A percentile compares a stretch with the other conserved stretches of the same genome.
These are phyloP conservation scores for Heptranchias perlo DNA, from an alignment of 2,113 vertebrate genomes.

Conservation along the genomic window DNA sequence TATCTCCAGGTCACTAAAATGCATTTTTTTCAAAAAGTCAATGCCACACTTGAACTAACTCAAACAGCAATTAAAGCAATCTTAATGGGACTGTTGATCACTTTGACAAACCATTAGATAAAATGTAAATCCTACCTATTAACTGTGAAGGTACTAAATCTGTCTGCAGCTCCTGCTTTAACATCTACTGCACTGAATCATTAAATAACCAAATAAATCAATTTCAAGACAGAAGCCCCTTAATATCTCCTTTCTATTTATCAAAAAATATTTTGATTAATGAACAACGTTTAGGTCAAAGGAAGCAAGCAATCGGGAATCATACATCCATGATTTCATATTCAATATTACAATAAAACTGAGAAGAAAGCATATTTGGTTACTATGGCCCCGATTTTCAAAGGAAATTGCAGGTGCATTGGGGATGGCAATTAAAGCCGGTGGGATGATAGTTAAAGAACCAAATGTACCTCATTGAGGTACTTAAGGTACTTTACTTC, in stretches of 20 bases:
- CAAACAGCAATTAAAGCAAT: background rate
- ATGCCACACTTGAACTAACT: background rate
- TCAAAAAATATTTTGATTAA: background rate
- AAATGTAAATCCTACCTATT: background rate
- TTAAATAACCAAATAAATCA: constrained; percentile 17
- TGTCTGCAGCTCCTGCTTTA: background rate
- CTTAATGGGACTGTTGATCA: background rate
- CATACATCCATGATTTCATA: background rate
- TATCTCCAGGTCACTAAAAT: background rate
- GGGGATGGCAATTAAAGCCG: too few species aligned
- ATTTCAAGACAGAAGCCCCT: background rate
- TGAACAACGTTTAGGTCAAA: background rate
- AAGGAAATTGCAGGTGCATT: too few species aligned
- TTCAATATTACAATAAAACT: background rate
- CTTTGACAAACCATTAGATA: background rate
- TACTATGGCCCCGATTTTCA: too few species aligned
- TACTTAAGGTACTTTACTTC: too few species aligned
- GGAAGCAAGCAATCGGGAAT: background rate
- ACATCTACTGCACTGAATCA: background rate
- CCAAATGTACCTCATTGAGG: too few species aligned
- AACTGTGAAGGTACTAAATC: background rate
- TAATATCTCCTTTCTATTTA: background rate
- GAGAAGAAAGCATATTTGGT: background rate
- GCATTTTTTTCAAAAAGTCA: background rate
- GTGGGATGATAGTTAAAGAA: too few species aligned